Evolutionary conservation across 2,797 vertebrate species (phyloP), one percentile per base, ranked within the genome.

Genomic region (Enteromius viviparus): DNA sequence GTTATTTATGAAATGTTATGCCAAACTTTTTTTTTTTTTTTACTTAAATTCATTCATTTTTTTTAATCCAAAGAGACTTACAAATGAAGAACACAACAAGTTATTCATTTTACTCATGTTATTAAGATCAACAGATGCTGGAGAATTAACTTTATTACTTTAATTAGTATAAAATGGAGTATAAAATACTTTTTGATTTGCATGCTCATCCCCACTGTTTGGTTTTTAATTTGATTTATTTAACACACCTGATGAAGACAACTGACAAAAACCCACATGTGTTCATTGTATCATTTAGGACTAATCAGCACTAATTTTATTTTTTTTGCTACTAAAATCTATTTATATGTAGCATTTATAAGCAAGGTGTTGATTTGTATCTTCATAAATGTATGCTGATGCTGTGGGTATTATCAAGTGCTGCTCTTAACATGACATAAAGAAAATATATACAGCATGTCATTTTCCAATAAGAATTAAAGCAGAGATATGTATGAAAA

Each of bases 1-100:
- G 12, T 34, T 69, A 76, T 76, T 82, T 68, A 69, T 60, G 64
- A 76, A 55, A 66, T 76, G 3, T 82, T 4, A 64, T 34, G 26
- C 40, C 69, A 79, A 66, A 49, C 14, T 1, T 70, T 70, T 26
- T 4, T 32, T 3, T 3, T 3, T 47, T 10, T 6, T 15, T 55
- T 26, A 60, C 4, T 26, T 26, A 0, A 23, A 23, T 15, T 60
- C 42, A 34, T n/a, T 34, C 12, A 40, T 6, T 17, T 7, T 2
- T 34, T 19, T 47, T 45, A 11, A 76, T 76, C 47, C 17, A 51
- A 51, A 10, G 26, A 51, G 8, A 51, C 4, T 29, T 71, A 29
- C 6, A 53, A 55, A 55, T n/a, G 3, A 37, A 7, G 11, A 15
- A 75, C n/a, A 37, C 19, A 34, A 55, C 10, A n/a, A 55, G 32